Evolutionary conservation across 2,888 invertebrate genomes (phyloP), one percentile per base, ranked within the genome.

Genomic region (Neelides folsomi): DNA sequence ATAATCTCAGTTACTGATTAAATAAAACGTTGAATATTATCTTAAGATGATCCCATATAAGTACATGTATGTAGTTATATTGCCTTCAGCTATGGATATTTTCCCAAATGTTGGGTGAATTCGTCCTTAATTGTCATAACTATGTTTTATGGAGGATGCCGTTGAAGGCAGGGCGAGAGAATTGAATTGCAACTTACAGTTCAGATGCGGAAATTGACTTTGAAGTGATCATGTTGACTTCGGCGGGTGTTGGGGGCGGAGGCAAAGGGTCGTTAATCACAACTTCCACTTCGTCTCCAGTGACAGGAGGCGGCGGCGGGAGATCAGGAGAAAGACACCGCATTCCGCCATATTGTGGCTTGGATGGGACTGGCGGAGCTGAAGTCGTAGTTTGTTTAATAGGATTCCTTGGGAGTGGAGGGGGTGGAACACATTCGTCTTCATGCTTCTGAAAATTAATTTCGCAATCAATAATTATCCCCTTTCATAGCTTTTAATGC

Each of bases 251-350:
- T 44, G 80, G 80, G 3, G 80, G 80, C 3, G 80, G 80, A 9
- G 80, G 80, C 51, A 80, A 69, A 7, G 80, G 80, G 62, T 79
- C 79, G 64, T 80, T 80, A 61, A 74, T 73, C 54, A 76, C 69
- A 15, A 77, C 76, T 62, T 79, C 79, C 55, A 75, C 75, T 61
- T 77, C 78, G 7, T 75, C 75, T 60, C 78, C 78, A 10, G 76
- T 68, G 34, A 77, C 75, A 2, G 60, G 79, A 1, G 80, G 78
- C 0, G 80, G 79, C 1, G 78, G 78, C 12, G 78, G 78, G 54
- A 77, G 68, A 66, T 79, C 79, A 1, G 79, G 79, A 65, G 78
- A 77, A 12, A 77, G 75, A 36, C 76, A 69, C 40, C 77, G 69
- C 18, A 43, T 43, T 34, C 18, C 36, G 64, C 56, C 57, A 72